Evolutionary conservation across 2,113 vertebrate genomes (phyloP), one percentile per base, ranked within the genome.

Genomic region (Puma concolor): DNA sequence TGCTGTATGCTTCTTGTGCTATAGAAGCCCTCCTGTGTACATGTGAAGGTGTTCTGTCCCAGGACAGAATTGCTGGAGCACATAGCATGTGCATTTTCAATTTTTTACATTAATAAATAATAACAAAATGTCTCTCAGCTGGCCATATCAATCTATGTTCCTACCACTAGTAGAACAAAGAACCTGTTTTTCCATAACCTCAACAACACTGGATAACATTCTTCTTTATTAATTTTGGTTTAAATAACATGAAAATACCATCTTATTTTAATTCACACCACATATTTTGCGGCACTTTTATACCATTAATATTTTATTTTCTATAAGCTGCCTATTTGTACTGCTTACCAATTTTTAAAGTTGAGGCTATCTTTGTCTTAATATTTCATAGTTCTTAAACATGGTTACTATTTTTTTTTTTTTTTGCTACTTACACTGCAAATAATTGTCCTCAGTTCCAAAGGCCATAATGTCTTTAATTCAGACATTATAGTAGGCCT

Each of bases 191-290:
- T 77, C 33, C 54, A 63, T 2, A 72, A 41, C 41, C 25, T 57
- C 74, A 88, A 81, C 17, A 52, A 74, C 27, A 44, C 21, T 92
- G 29, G 8, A 21, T 54, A 64, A 52, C 41, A 87, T 50, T 64
- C 36, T 16, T 88, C 52, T 64, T 87, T 85, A 7, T 77, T 87
- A 92, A 71, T 87, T 77, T 80, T 95, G n/a, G 10, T 91, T 91
- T 60, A 91, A 83, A 95, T 66, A 84, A 80, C 7, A 41, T 33
- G 15, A 95, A 95, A 71, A 80, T 71, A 63, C 66, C 19, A 12
- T 6, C 15, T 81, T 90, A 25, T 52, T 85, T 91, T 79, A 38
- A 95, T 76, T 79, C 31, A 79, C 3, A n/a, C n/a, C n/a, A n/a
- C n/a, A n/a, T n/a, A n/a, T n/a, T n/a, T n/a, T n/a, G n/a, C n/a